A percentile compares a stretch with the other conserved stretches of the same genome.
These are phyloP conservation scores for Molanna angustata DNA, from an alignment of 2,888 invertebrate genomes.

Conservation along the genomic window DNA sequence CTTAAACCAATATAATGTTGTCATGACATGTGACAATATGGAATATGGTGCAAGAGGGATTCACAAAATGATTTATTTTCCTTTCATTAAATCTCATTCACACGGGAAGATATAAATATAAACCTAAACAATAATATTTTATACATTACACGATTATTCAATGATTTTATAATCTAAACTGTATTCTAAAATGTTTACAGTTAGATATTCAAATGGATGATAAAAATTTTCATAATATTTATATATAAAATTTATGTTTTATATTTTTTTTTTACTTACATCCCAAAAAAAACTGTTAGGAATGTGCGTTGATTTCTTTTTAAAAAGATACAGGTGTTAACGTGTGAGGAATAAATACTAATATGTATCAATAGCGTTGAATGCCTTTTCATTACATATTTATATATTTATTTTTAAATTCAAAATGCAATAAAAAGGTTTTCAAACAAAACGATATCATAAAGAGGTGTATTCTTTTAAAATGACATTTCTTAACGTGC, in stretches of 20 bases:
- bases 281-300: slow-evolving; percentile 16
- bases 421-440: too few species aligned
- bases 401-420: too few species aligned
- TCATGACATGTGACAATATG: too few species aligned
- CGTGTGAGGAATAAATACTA: slow-evolving; percentile 25
- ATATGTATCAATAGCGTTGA: too few species aligned
- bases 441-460: too few species aligned
- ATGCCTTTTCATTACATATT: too few species aligned
- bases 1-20: too few species aligned
- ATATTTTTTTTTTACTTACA: too few species aligned
- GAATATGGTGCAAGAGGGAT: slow-evolving; percentile 6
- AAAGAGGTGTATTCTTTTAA: too few species aligned
- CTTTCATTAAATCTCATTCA: slow-evolving; percentile 11
- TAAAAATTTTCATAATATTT: background rate
- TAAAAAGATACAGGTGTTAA: slow-evolving; percentile 16
- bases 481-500: too few species aligned
- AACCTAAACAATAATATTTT: background rate
- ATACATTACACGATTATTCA: background rate
- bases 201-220: background rate
- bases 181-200: slow-evolving; percentile 19
- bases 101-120: slow-evolving; percentile 1
- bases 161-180: slow-evolving; percentile 4
- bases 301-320: slow-evolving; percentile 30
- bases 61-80: slow-evolving; percentile 2
- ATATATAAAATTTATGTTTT: too few species aligned